Percentiles rank a stretch among this genome's conserved stretches.
Conservation (phyloP, 2,113 vertebrate species). For the Columbina picui region DNA sequence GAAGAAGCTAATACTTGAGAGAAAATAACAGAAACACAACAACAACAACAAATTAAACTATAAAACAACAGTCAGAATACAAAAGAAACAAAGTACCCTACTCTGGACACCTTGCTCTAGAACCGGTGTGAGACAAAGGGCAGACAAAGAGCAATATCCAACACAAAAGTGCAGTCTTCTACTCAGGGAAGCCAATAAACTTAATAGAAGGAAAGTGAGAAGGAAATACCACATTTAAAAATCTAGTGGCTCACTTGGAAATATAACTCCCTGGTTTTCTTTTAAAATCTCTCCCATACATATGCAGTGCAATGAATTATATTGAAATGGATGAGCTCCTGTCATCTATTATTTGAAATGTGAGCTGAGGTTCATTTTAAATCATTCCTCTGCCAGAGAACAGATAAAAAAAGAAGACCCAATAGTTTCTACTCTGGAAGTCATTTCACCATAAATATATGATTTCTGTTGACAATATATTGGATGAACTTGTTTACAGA, state of each 20-base stretch:
- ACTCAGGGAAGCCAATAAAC: background rate
- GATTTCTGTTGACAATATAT: constrained; percentile 37
- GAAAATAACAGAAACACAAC: background rate
- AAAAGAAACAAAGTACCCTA: background rate
- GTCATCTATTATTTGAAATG: constrained; percentile 60
- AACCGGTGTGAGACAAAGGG: background rate
- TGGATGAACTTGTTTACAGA: constrained; percentile 32
- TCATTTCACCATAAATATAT: constrained; percentile 46
- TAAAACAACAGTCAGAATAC: background rate
- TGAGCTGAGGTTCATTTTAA: constrained; percentile 42
- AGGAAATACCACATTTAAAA: constrained; percentile 20
- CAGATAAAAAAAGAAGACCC: constrained; percentile 13
- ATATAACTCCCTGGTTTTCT: constrained; percentile 1
- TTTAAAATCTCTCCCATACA: constrained; percentile 32
- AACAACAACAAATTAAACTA: background rate
- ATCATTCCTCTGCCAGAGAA: constrained; percentile 31
- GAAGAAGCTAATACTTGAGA: background rate
- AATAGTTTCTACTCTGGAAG: constrained; percentile 24
- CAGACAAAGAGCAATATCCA: background rate
- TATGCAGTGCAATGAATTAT: constrained; percentile 35
- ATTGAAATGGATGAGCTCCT: constrained; percentile 52
- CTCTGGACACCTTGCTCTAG: background rate
- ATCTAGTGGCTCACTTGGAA: background rate
- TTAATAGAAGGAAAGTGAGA: background rate
- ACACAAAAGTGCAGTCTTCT: background rate